A percentile compares a stretch with the other conserved stretches of the same genome.
Evolutionary conservation across 1,140 invertebrate species (phyloP).

Genomic region (Drosophila oshimai): DNA sequence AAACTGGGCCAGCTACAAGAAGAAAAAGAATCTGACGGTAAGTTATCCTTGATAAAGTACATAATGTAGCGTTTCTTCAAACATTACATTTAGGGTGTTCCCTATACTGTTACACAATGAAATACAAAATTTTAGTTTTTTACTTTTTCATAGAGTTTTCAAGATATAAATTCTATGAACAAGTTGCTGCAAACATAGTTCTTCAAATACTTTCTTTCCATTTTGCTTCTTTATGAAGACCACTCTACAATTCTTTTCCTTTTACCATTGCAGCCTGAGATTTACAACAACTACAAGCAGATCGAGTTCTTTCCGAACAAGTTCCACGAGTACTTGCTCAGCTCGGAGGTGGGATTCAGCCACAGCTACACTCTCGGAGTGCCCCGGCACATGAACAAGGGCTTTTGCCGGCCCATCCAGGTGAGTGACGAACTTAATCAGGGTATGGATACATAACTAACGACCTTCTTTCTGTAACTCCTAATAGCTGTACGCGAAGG

Average conservation of each 20-base stretch:
- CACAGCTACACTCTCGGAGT: conserved; percentile 93
- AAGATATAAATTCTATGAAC: not conserved
- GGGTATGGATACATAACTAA: not conserved
- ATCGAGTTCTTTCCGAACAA: conserved; percentile 95
- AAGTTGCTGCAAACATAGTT: too few species aligned
- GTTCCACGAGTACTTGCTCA: conserved; percentile 95
- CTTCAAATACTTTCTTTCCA: too few species aligned
- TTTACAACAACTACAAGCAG: conserved; percentile 92
- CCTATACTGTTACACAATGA: too few species aligned
- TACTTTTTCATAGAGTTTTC: too few species aligned
- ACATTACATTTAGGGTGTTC: not conserved
- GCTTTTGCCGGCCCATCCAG: conserved; percentile 92
- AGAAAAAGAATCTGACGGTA: conserved; percentile 95
- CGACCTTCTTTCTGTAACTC: not conserved
- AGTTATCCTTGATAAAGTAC: too few species aligned
- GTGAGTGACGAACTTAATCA: conserved; percentile 12
- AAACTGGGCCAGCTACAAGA: conserved; percentile 95
- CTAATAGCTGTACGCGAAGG: conserved; percentile 76
- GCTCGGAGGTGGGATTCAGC: conserved; percentile 94
- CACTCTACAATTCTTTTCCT: not conserved
- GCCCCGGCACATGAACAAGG: conserved; percentile 92
- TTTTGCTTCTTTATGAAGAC: not conserved
- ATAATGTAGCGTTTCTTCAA: too few species aligned
- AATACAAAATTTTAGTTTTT: too few species aligned
- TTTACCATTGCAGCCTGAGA: conserved; percentile 88